phyloP scores from a whole-genome alignment of 2,113 vertebrate genomes.

The Pionites leucogaster region DNA sequence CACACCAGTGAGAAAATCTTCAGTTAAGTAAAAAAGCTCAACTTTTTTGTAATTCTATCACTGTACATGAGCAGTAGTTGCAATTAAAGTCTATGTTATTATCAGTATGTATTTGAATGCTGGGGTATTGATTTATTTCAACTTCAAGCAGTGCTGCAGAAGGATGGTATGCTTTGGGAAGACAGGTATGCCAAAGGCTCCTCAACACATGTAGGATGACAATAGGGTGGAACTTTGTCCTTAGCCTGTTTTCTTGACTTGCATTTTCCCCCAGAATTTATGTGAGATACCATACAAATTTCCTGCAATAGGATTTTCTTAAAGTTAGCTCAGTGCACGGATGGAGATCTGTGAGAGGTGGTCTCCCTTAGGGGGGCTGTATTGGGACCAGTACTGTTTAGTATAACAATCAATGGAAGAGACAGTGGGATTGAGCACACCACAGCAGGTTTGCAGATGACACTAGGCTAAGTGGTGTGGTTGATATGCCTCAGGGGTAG shows the following conservation, averaged over 20 bases:
- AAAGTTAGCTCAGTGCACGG: not conserved
- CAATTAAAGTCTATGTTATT: not conserved
- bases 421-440: not conserved
- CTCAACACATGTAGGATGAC: not conserved
- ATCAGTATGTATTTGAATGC: not conserved
- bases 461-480: not conserved
- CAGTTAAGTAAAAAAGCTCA: not conserved
- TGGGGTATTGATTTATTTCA: not conserved
- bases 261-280: not conserved
- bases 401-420: fast-evolving
- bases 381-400: not conserved
- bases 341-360: fast-evolving
- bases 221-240: not conserved
- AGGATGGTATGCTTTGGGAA: not conserved
- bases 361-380: fast-evolving
- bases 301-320: not conserved
- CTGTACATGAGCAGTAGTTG: not conserved
- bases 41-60: not conserved
- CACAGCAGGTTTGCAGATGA: not conserved
- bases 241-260: not conserved
- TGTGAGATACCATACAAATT: not conserved
- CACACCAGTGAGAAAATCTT: not conserved
- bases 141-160: not conserved
- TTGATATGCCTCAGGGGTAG: fast-evolving
- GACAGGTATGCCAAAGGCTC: not conserved